Percentiles rank a stretch among this genome's conserved stretches.
Evolutionary conservation across 2,888 invertebrate genomes (phyloP).

Genomic region (Biston stratarius): DNA sequence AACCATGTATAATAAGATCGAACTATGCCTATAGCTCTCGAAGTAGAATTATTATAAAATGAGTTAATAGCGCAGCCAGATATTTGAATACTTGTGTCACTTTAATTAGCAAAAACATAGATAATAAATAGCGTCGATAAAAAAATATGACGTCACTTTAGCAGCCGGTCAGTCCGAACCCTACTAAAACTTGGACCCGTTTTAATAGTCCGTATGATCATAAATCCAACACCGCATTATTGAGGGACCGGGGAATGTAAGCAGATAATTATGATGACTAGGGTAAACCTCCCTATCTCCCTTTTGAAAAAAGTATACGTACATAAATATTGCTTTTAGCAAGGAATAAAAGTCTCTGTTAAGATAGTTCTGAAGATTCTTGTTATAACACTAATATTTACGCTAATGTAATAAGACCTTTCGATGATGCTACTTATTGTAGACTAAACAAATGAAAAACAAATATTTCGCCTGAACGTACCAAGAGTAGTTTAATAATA

Average conservation of each 20-base stretch:
- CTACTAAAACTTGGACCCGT: slow-evolving; percentile 61
- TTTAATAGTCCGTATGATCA: slow-evolving; percentile 63
- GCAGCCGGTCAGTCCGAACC: slow-evolving; percentile 53
- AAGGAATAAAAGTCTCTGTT: background rate
- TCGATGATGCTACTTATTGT: no score
- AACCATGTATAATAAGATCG: no score
- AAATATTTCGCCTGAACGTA: no score
- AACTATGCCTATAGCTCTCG: no score
- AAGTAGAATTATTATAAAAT: no score
- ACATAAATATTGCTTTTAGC: slow-evolving; percentile 32
- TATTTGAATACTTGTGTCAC: background rate
- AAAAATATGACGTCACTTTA: slow-evolving; percentile 53
- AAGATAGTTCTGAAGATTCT: no score
- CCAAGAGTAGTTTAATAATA: no score
- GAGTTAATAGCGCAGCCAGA: no score
- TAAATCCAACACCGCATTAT: slow-evolving; percentile 67
- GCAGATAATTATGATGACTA: slow-evolving; percentile 60
- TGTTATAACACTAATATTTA: no score
- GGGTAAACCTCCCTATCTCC: slow-evolving; percentile 44
- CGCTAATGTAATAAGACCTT: no score
- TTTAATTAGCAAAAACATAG: slow-evolving; percentile 10
- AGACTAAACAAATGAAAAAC: no score
- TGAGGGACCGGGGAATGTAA: slow-evolving; percentile 56
- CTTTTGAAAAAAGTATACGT: slow-evolving; percentile 22
- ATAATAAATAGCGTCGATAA: slow-evolving; percentile 13